These are phyloP conservation scores for Maccullochella peelii DNA, from an alignment of 2,113 vertebrate genomes.

Conservation along the genomic window DNA sequence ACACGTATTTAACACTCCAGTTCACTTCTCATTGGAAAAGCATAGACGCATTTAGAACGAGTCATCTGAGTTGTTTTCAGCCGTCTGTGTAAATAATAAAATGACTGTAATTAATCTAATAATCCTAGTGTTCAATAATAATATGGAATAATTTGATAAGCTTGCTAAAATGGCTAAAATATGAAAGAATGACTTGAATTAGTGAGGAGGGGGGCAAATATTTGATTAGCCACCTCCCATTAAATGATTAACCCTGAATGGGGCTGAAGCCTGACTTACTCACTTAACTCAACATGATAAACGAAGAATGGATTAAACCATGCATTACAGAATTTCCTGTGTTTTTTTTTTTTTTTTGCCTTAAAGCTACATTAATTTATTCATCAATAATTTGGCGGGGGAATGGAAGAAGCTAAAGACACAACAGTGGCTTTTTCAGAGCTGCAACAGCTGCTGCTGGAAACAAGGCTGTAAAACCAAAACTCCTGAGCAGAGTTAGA, in stretches of 20 bases:
- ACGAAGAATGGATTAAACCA: neutral
- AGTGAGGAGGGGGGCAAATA: neutral
- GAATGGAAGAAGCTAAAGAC: neutral
- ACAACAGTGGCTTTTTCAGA: too few species aligned
- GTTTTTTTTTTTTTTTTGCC: neutral
- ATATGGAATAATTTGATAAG: neutral
- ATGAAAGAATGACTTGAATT: neutral
- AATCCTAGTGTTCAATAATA: neutral
- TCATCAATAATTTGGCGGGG: too few species aligned
- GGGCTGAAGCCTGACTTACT: neutral
- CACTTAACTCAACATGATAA: neutral
- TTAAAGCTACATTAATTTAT: neutral
- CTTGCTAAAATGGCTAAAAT: too few species aligned
- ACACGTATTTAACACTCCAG: too few species aligned
- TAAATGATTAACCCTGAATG: neutral
- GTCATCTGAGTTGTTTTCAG: neutral
- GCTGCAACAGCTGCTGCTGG: too few species aligned
- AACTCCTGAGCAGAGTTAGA: too few species aligned
- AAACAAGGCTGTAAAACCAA: too few species aligned
- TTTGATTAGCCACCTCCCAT: neutral
- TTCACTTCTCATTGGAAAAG: too few species aligned
- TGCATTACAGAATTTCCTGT: neutral
- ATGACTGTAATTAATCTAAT: neutral
- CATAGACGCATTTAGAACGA: neutral
- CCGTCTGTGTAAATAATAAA: neutral